phyloP scores from a whole-genome alignment of 2,888 invertebrate species.

The Idaea biselata region DNA sequence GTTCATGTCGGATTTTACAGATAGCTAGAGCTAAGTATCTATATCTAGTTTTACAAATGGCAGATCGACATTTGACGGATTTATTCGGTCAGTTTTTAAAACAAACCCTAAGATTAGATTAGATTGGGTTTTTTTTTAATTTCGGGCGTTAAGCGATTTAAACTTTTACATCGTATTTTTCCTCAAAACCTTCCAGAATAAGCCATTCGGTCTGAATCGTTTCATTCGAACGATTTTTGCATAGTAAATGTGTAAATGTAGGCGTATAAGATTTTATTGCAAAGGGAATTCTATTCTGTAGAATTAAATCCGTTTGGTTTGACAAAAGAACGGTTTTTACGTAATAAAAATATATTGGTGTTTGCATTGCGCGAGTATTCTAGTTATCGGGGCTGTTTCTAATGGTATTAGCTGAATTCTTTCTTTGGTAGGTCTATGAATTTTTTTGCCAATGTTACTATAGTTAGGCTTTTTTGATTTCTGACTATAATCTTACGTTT shows the following conservation, averaged over 20 bases:
- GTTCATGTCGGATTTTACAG: too few relatives aligned
- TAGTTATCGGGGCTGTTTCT: background rate
- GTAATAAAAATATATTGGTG: slow-evolving; percentile 50
- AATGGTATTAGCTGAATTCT: background rate
- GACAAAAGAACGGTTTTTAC: slow-evolving; percentile 31
- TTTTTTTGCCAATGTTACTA: background rate
- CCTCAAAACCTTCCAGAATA: slow-evolving; percentile 39
- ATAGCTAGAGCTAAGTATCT: too few relatives aligned
- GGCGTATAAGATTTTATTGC: slow-evolving; percentile 69
- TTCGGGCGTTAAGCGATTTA: background rate
- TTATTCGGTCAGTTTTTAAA: too few relatives aligned
- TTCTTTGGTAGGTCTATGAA: background rate
- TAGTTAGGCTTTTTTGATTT: background rate
- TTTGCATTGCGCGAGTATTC: slow-evolving; percentile 20
- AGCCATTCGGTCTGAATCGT: slow-evolving; percentile 29
- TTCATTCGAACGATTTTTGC: slow-evolving; percentile 54
- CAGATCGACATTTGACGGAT: too few relatives aligned
- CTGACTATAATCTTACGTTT: too few relatives aligned
- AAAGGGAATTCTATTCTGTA: slow-evolving; percentile 40
- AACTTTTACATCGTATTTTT: background rate
- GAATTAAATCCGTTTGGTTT: slow-evolving; percentile 36
- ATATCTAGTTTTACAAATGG: too few relatives aligned
- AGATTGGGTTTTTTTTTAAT: too few relatives aligned
- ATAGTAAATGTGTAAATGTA: slow-evolving; percentile 61
- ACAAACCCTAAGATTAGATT: too few relatives aligned